These are phyloP conservation scores for Cerceris ruficornis DNA, from an alignment of 2,888 invertebrate species.

Conservation along the genomic window DNA sequence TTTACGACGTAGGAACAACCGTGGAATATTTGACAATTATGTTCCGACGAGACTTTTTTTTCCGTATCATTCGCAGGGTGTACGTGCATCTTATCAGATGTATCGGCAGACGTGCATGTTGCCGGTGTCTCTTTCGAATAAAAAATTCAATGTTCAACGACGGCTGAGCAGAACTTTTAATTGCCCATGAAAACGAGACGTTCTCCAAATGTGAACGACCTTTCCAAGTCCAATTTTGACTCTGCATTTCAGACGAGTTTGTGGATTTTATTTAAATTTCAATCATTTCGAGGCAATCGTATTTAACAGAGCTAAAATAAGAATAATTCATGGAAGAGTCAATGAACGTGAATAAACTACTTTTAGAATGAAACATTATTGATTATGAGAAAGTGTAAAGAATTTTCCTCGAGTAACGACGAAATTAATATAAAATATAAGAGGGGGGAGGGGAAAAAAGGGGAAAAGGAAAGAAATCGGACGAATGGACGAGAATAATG, in stretches of 20 bases:
- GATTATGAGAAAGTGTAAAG: not conserved
- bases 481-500: slow-evolving; percentile 23
- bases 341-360: no score
- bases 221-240: not conserved
- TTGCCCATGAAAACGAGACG: slow-evolving; percentile 29
- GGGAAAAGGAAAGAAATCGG: not conserved
- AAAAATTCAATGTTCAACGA: slow-evolving; percentile 64
- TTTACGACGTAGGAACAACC: not conserved
- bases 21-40: not conserved
- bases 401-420: not conserved
- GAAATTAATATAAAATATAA: not conserved
- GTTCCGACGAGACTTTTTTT: not conserved
- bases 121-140: slow-evolving; percentile 26
- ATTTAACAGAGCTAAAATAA: no score
- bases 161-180: slow-evolving; percentile 25
- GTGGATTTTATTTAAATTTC: no score
- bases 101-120: slow-evolving; percentile 6
- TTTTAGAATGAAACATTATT: no score
- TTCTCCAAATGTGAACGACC: not conserved
- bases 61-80: not conserved
- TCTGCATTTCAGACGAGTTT: no score
- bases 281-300: no score
- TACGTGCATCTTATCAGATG: not conserved
- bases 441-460: not conserved
- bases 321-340: no score